Evolutionary conservation across 1,140 invertebrate species (phyloP), one percentile per base, ranked within the genome.

Genomic region (Diplogasteroides magnus): DNA sequence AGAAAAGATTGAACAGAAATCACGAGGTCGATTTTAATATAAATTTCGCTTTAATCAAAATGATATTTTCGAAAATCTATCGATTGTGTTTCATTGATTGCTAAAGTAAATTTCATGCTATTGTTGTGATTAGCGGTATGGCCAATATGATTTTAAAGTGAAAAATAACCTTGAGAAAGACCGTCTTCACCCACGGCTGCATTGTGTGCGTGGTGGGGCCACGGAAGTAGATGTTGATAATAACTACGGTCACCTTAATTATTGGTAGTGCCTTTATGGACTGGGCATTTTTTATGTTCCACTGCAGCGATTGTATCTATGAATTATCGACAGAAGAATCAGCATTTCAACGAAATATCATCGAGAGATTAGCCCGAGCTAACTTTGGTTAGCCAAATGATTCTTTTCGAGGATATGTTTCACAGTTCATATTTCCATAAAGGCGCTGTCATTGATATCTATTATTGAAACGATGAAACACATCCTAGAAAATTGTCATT

Each of bases 211-310:
- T 90, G 31, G 88, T 84, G 1, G 94, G 94, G 23, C 94, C 94
- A 81, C 94, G 87, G 86, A 97, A 98, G 83, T 98, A 97, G 91
- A 93, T 94, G 84, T 98, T 98, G 79, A 98, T 97, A 77, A 98
- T 97, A 79, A 3, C 1, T 31, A 57, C 37, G 2, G n/a, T 67
- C 25, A 64, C 61, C 59, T 48, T 6, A 11, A 48, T n/a, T n/a
- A n/a, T n/a, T n/a, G n/a, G n/a, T n/a, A n/a, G n/a, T n/a, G n/a
- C n/a, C n/a, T n/a, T n/a, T n/a, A n/a, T n/a, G n/a, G n/a, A n/a
- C n/a, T n/a, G n/a, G n/a, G n/a, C n/a, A n/a, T n/a, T n/a, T n/a
- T n/a, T n/a, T n/a, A n/a, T n/a, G n/a, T n/a, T n/a, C n/a, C n/a
- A n/a, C n/a, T n/a, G n/a, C n/a, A n/a, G n/a, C n/a, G n/a, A n/a